These are phyloP conservation scores for Centropus unirufus DNA, from an alignment of 2,113 vertebrate species.

Conservation along the genomic window DNA sequence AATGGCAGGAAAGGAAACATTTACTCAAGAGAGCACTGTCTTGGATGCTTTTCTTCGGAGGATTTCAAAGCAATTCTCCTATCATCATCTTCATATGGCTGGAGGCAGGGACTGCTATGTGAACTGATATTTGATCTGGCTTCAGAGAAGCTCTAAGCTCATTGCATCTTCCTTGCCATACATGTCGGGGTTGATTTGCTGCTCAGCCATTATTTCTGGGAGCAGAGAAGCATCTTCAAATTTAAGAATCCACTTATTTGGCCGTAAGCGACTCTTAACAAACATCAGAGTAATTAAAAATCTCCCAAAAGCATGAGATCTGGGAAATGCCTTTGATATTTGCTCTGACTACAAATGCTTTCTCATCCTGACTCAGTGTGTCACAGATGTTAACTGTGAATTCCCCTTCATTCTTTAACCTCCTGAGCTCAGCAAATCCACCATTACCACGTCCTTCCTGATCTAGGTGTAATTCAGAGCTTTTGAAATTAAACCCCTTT, in stretches of 20 bases:
- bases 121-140: slow-evolving; percentile 50
- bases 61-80: slow-evolving; percentile 28
- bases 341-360: neutral
- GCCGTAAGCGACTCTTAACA: slow-evolving; percentile 9
- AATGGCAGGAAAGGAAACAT: neutral
- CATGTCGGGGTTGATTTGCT: neutral
- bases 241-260: neutral
- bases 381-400: slow-evolving; percentile 31
- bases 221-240: neutral
- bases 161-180: neutral
- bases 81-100: neutral
- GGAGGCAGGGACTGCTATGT: neutral
- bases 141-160: slow-evolving; percentile 31
- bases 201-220: neutral
- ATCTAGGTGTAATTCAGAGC: slow-evolving; percentile 29
- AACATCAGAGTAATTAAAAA: slow-evolving; percentile 62
- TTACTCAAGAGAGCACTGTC: neutral
- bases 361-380: slow-evolving; percentile 47
- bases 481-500: slow-evolving; percentile 64
- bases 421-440: slow-evolving; percentile 66
- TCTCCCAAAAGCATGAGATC: neutral
- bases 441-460: slow-evolving; percentile 13
- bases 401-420: slow-evolving; percentile 41
- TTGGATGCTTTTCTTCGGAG: neutral
- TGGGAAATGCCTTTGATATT: slow-evolving; percentile 44